Evolutionary conservation across 2,113 vertebrate genomes (phyloP), one percentile per base, ranked within the genome.

Genomic region (Hippocampus mohnikei): DNA sequence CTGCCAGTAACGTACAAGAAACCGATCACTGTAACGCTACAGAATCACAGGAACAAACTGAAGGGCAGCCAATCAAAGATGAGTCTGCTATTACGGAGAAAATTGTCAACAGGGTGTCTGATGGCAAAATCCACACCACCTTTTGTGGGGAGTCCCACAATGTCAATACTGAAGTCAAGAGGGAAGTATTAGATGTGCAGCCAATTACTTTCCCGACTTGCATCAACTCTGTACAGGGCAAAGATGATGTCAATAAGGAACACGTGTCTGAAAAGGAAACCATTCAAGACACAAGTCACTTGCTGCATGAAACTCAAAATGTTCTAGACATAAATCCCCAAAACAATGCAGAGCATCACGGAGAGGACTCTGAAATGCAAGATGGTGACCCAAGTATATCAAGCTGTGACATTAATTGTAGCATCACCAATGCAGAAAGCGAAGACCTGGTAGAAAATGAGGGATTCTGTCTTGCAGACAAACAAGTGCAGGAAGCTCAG

Each of bases 401-500:
- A 25, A 37, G 11, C 48, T 74, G 53, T 46, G 33, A 70, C 13
- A 2, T 29, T 70, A 56, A 60, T 20, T 42, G n/a, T 37, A 46
- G n/a, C 50, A 55, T 44, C 48, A 48, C 64, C 9, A 21, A 42
- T 50, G 2, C 29, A 60, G 55, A 48, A 44, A 62, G 33, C 58
- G 48, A 77, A 67, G 56, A 72, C 15, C n/a, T 2, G 12, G 5
- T 65, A 42, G 67, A 82, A 80, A 67, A 42, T 9, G 44, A 81
- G 60, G 58, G 11, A 42, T 8, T 40, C 33, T 12, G 1, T 62
- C 12, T 12, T 40, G 7, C 7, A n/a, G 64, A 66, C 3, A 63
- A 76, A 52, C 23, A 50, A 59, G 20, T 8, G 2, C 64, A 63
- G 42, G 44, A 71, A 18, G 53, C 23, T 3, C 69, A 72, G 18